Percentiles rank a stretch among this genome's conserved stretches.
phyloP scores from a whole-genome alignment of 2,113 vertebrate genomes.

The Eublepharis macularius region DNA sequence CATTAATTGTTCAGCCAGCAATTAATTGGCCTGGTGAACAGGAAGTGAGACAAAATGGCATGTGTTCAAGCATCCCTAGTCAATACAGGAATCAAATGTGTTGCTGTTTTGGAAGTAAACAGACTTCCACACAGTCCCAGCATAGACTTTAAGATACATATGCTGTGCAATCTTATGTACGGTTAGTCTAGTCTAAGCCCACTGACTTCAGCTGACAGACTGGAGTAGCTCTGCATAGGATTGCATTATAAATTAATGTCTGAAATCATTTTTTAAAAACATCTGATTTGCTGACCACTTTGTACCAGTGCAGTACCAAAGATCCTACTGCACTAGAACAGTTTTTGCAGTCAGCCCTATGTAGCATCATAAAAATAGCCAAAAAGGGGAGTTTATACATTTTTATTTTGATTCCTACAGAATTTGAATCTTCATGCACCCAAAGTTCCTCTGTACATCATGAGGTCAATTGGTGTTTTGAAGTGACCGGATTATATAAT shows the following conservation, averaged over 20 bases:
- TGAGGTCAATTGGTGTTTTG: background rate
- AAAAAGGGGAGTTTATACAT: background rate
- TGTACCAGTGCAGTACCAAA: too few relatives aligned
- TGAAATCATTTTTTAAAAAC: too few relatives aligned
- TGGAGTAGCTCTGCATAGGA: too few relatives aligned
- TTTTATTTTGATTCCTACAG: background rate
- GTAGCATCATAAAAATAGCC: background rate
- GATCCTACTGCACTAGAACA: background rate
- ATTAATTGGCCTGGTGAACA: too few relatives aligned
- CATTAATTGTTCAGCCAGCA: too few relatives aligned
- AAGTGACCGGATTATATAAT: background rate
- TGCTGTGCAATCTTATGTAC: too few relatives aligned
- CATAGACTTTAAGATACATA: background rate
- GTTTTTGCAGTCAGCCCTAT: constrained; percentile 6
- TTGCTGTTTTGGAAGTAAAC: background rate
- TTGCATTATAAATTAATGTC: too few relatives aligned
- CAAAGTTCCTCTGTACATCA: background rate
- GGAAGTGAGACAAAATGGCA: too few relatives aligned
- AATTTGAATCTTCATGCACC: background rate
- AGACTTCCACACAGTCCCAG: background rate
- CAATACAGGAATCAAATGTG: background rate
- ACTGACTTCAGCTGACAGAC: too few relatives aligned
- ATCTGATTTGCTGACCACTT: background rate
- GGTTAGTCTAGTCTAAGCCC: too few relatives aligned
- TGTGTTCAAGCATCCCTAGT: too few relatives aligned